Evolutionary conservation across 30 jellyfish, hydroid and myxozoan genomes (phyloP), one percentile per base, ranked within the genome.

Genomic region (Aurelia sp.): DNA sequence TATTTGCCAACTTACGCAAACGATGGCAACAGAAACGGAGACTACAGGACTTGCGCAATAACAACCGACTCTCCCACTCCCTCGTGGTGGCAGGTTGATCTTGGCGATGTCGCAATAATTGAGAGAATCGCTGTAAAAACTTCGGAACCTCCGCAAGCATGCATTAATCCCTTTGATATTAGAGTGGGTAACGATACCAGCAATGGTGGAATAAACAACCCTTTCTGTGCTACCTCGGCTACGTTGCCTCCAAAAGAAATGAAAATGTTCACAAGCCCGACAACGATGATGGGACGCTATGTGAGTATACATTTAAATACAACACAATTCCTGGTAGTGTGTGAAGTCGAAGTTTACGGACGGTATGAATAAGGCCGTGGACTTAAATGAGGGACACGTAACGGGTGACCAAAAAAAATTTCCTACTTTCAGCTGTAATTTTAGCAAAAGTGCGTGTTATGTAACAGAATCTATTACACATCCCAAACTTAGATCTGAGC

Each of bases 1-100:
- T 21, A 20, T 8, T 16, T 8, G 12, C 10, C 0, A 64, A 44
- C 1, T 38, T 64, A 21, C 41, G 75, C 52, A 5, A 64, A 64
- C 75, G 75, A 64, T 21, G 75, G 75, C 7, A 64, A 20, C 75
- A 64, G 52, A 64, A 64, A 13, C 75, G 75, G 75, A 64, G 40
- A 64, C 33, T 20, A 18, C 17, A 4, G 0, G 4, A 19, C 21
- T 5, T 64, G 75, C 41, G 75, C 75, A 17, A 64, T 21, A 5
- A 64, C 75, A 64, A 17, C 0, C 9, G 0, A 2, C 2, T 20
- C 75, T 8, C 55, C 55, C 18, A 2, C 17, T 17, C 75, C 75
- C n/a, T n/a, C n/a, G 4, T 64, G 75, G 75, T 64, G 75, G 75
- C 75, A 0, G 4, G 75, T 64, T 0, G 75, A 64, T 8, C 75